Base-by-base conservation (phyloP, 2,113 vertebrate genomes). In the Perccottus glenii region DNA sequence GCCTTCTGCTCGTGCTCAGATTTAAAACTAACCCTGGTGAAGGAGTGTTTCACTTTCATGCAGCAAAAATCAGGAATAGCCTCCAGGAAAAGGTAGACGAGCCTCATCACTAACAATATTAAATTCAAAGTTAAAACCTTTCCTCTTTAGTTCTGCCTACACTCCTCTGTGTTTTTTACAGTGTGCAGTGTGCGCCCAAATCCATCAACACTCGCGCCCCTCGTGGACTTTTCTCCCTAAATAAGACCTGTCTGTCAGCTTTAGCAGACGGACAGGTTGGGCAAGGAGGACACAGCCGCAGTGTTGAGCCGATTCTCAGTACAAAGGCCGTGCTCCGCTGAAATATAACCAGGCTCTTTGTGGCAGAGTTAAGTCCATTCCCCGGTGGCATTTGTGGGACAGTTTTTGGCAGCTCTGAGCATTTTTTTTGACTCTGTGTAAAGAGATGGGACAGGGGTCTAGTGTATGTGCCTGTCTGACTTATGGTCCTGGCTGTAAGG, bases 291-390 rank as follows among this genome's bases (percentile, higher is more conserved):
- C 83, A 80, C 74, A 77, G 85, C 69, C 80, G 74, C 85, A 82
- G 75, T 80, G 80, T 89, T 73, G 48, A 33, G 75, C 56, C 40
- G 64, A 67, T 77, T 75, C 81, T 73, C 49, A 61, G 60, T 80
- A 88, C 83, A 90, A 88, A 91, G 78, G 73, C 85, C 70, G 48
- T 79, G 80, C 83, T 70, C 75, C 83, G 53, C 81, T 86, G 90
- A 89, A 90, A 91, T 88, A 90, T 87, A 91, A 88, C 82, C 86
- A 83, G 81, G 70, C 63, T 71, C 63, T 89, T 89, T 87, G 90
- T 87, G 78, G 73, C 62, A 67, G 59, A 64, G 82, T 82, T 81
- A 74, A 90, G 73, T 88, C 73, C 47, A 44, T 57, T 87, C 88
- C 85, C 49, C 88, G 57, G 62, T 68, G 72, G 76, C 79, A 44